These are phyloP conservation scores for Lacerta bilineata DNA, from an alignment of 2,797 vertebrate genomes.

Conservation along the genomic window DNA sequence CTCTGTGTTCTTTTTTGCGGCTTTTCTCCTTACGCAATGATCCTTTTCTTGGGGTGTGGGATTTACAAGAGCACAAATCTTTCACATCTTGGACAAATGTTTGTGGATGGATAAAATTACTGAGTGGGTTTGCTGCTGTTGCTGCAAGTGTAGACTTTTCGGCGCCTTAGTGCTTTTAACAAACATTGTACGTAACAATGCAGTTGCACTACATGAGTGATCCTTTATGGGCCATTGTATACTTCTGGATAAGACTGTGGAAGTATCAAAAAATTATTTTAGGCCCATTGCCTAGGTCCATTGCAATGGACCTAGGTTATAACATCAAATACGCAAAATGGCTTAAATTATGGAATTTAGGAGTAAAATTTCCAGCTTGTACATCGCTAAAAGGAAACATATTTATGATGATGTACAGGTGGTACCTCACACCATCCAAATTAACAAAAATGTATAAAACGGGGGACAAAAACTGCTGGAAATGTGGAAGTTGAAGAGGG, in stretches of 20 bases:
- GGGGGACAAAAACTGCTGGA: too few relatives aligned
- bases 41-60: background rate
- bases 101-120: background rate
- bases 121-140: background rate
- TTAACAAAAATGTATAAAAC: too few relatives aligned
- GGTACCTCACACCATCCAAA: too few relatives aligned
- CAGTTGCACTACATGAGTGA: conserved; percentile 4
- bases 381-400: too few relatives aligned
- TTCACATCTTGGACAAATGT: background rate
- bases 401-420: too few relatives aligned
- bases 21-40: too few relatives aligned
- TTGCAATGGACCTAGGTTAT: too few relatives aligned
- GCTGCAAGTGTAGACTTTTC: background rate
- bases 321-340: too few relatives aligned
- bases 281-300: background rate
- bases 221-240: fast-evolving
- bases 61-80: background rate
- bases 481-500: too few relatives aligned
- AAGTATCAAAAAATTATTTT: background rate
- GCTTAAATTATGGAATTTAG: too few relatives aligned
- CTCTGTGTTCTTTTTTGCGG: background rate
- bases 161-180: background rate
- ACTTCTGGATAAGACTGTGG: background rate
- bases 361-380: too few relatives aligned
- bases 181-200: background rate